A percentile compares a stretch with the other conserved stretches of the same genome.
These are phyloP conservation scores for Charadrius vociferus DNA, from an alignment of 2,113 vertebrate species.

Conservation along the genomic window DNA sequence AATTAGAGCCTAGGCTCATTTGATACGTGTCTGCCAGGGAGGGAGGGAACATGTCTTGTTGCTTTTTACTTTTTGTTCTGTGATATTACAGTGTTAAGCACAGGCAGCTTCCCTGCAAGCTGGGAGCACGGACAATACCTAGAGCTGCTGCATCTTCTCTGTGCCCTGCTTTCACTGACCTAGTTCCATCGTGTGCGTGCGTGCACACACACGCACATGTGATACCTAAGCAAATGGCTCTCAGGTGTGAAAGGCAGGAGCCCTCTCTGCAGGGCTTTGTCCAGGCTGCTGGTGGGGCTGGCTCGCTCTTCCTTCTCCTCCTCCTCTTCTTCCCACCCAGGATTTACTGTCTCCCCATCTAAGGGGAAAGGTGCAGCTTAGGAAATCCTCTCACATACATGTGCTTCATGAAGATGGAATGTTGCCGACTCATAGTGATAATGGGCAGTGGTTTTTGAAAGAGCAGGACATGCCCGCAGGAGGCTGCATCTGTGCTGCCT, in stretches of 20 bases:
- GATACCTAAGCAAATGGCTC: not conserved
- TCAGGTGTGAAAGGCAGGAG: not conserved
- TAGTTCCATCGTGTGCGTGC: not conserved
- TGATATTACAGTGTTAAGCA: accelerated
- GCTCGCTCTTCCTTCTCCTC: not conserved
- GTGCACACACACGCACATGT: no score
- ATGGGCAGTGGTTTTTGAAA: not conserved
- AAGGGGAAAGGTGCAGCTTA: not conserved
- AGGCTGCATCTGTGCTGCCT: not conserved
- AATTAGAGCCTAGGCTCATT: not conserved
- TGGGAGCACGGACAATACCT: not conserved
- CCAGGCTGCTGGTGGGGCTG: not conserved
- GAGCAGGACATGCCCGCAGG: not conserved
- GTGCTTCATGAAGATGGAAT: accelerated
- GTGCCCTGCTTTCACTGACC: not conserved
- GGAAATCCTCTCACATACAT: not conserved
- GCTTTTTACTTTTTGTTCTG: not conserved
- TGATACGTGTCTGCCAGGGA: not conserved
- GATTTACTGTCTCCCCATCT: not conserved
- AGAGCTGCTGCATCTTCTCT: not conserved
- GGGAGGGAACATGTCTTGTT: not conserved
- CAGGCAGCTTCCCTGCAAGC: not conserved
- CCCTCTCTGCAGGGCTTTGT: not conserved
- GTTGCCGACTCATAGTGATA: accelerated
- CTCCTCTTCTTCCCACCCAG: not conserved